These are phyloP conservation scores for Artemia sp. DNA, from an alignment of 2,888 invertebrate genomes.

Conservation along the genomic window DNA sequence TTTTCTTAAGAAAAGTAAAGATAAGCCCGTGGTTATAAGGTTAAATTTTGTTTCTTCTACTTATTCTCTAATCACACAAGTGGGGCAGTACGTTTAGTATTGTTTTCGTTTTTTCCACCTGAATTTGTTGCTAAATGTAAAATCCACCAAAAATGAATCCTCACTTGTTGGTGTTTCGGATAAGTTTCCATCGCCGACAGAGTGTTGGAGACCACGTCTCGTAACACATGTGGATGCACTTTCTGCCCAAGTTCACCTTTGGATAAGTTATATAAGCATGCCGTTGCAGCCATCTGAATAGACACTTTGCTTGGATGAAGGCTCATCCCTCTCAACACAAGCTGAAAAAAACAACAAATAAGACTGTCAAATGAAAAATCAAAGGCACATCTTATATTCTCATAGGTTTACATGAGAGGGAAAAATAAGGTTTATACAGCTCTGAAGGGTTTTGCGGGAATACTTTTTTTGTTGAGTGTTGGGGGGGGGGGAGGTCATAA, in stretches of 20 bases:
- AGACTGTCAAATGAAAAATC: no score
- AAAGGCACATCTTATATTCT: no score
- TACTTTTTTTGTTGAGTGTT: no score
- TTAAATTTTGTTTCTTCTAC: no score
- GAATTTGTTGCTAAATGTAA: neutral
- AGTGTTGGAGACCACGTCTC: conserved; percentile 44
- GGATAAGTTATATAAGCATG: conserved; percentile 53
- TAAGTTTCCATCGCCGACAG: conserved; percentile 49
- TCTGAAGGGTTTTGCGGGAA: no score
- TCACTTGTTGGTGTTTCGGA: conserved; percentile 44
- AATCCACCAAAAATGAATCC: conserved; percentile 11
- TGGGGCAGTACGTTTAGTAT: neutral
- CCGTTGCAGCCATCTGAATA: conserved; percentile 55
- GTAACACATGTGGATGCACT: conserved; percentile 45
- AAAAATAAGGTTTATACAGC: no score
- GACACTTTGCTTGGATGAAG: conserved; percentile 40
- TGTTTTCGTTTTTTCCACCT: neutral
- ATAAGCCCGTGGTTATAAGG: no score
- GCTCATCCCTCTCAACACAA: conserved; percentile 33
- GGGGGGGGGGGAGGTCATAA: no score
- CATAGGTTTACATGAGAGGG: no score
- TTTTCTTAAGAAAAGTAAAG: no score
- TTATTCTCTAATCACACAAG: neutral
- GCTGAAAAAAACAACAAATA: conserved; percentile 23
- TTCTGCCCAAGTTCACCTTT: conserved; percentile 44